phyloP scores from a whole-genome alignment of 2,113 vertebrate species.

The Neogobius melanostomus region DNA sequence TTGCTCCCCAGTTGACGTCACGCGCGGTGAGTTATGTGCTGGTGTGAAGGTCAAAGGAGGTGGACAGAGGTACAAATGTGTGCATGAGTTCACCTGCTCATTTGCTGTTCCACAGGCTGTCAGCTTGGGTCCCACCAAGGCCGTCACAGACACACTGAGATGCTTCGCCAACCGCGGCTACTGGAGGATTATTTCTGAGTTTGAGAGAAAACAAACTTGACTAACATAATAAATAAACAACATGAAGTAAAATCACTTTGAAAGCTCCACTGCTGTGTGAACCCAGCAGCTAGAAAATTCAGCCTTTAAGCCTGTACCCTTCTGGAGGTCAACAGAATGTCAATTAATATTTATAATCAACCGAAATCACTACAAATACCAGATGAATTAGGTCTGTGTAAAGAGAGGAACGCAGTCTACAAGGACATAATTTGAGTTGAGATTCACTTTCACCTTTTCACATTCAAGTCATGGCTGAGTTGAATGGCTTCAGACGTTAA shows the following conservation, averaged over 20 bases:
- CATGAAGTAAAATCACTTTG: not conserved
- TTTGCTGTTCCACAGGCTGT: not conserved
- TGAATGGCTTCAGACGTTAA: too few relatives aligned
- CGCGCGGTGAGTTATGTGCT: not conserved
- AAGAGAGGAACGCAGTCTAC: too few relatives aligned
- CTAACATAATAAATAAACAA: not conserved
- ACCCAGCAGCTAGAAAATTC: too few relatives aligned
- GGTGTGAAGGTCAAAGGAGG: not conserved
- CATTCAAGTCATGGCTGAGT: too few relatives aligned
- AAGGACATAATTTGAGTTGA: too few relatives aligned
- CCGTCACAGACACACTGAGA: not conserved
- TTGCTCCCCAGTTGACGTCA: not conserved
- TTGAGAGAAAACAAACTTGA: not conserved
- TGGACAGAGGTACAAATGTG: not conserved
- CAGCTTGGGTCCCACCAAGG: conserved; percentile 1
- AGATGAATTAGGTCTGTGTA: too few relatives aligned
- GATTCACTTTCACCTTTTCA: too few relatives aligned
- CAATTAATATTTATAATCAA: too few relatives aligned
- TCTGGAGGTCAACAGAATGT: too few relatives aligned
- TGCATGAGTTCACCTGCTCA: not conserved
- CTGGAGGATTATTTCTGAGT: not conserved
- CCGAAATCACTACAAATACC: too few relatives aligned
- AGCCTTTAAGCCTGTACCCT: too few relatives aligned
- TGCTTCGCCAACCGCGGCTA: not conserved
- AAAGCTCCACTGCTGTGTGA: too few relatives aligned